These are phyloP conservation scores for Danio jaintianensis DNA, from an alignment of 2,797 vertebrate species.

Conservation along the genomic window DNA sequence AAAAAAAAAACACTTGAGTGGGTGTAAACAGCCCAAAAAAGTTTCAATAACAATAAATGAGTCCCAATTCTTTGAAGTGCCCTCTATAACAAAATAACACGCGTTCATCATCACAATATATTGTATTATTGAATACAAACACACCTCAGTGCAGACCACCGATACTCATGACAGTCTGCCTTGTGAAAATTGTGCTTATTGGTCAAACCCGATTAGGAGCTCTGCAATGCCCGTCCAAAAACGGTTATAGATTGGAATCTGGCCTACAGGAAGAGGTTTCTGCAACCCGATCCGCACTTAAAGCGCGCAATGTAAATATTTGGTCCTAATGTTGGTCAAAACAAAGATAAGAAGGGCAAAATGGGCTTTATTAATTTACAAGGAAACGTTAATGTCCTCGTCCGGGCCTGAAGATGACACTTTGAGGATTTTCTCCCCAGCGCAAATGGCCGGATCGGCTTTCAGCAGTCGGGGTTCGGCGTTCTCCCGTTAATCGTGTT, in stretches of 20 bases:
- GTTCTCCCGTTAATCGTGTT: slow-evolving; percentile 89
- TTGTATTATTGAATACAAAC: too few relatives aligned
- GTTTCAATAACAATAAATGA: too few relatives aligned
- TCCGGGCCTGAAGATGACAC: slow-evolving; percentile 82
- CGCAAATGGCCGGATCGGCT: slow-evolving; percentile 89
- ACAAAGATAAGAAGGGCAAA: slow-evolving; percentile 91
- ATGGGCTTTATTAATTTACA: slow-evolving; percentile 91
- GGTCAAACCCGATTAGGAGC: slow-evolving; percentile 69
- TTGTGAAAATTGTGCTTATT: slow-evolving; percentile 50
- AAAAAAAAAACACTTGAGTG: too few relatives aligned
- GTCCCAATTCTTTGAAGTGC: too few relatives aligned
- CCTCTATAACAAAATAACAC: too few relatives aligned
- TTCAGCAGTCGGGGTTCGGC: slow-evolving; percentile 83
- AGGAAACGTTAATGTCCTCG: slow-evolving; percentile 86
- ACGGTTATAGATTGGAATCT: slow-evolving; percentile 83
- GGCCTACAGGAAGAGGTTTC: slow-evolving; percentile 80
- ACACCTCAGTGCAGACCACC: not conserved
- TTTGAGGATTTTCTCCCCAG: slow-evolving; percentile 84
- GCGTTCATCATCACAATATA: too few relatives aligned
- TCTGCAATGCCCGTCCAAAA: slow-evolving; percentile 75
- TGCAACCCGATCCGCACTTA: slow-evolving; percentile 92
- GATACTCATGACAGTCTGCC: slow-evolving; percentile 41
- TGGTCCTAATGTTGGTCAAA: slow-evolving; percentile 87
- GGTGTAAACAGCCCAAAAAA: too few relatives aligned
- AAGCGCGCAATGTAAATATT: slow-evolving; percentile 98